Evolutionary conservation across 2,888 invertebrate genomes (phyloP).

Genomic region (Pogonocherus hispidulus): DNA sequence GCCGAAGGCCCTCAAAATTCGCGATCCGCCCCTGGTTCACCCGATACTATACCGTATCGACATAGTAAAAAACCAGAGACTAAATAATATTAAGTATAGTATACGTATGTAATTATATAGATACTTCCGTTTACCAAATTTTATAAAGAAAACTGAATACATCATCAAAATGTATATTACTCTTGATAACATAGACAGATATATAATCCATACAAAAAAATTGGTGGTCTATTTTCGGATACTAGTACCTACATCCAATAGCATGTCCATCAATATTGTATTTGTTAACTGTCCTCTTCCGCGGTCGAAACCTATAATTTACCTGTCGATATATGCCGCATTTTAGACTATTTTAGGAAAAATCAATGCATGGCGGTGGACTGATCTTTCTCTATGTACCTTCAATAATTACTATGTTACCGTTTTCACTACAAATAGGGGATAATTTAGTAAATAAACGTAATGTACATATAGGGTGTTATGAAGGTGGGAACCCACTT

Average conservation of each 20-base stretch:
- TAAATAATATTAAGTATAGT: too few species aligned
- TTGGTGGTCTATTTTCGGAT: constrained; percentile 19
- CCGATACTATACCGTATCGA: too few species aligned
- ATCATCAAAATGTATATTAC: too few species aligned
- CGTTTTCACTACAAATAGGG: neutral
- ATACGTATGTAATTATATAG: too few species aligned
- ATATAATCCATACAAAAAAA: too few species aligned
- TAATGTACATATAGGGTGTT: neutral
- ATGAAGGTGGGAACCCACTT: neutral
- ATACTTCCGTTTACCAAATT: too few species aligned
- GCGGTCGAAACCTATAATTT: constrained; percentile 21
- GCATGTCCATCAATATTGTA: constrained; percentile 28
- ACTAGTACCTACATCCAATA: constrained; percentile 8
- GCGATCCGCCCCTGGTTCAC: too few species aligned
- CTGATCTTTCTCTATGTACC: constrained; percentile 6
- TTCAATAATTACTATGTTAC: neutral
- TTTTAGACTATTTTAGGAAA: constrained; percentile 32
- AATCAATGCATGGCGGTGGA: constrained; percentile 28
- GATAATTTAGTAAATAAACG: neutral
- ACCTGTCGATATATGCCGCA: constrained; percentile 18
- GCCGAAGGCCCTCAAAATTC: too few species aligned
- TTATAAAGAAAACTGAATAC: too few species aligned
- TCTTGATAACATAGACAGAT: too few species aligned
- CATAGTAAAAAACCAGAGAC: too few species aligned
- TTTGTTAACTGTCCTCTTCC: constrained; percentile 18